Conservation (phyloP, 1,140 invertebrate species). For the Melitaea cinxia region DNA sequence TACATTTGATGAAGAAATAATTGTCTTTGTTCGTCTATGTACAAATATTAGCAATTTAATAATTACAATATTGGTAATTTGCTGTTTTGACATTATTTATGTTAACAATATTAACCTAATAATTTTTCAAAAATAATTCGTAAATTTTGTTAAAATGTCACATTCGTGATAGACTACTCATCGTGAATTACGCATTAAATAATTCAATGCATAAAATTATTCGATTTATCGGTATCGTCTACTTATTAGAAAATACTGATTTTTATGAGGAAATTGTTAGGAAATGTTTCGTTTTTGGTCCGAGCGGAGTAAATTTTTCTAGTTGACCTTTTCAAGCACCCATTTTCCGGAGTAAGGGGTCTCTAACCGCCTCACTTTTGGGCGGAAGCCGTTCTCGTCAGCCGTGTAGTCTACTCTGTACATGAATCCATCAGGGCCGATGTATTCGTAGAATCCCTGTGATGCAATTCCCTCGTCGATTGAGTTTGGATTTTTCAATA, state of each 20-base stretch:
- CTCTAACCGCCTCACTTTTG: slow-evolving; percentile 79
- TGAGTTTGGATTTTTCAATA: slow-evolving; percentile 77
- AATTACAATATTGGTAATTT: neutral
- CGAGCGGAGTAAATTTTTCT: slow-evolving; percentile 39
- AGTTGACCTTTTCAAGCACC: slow-evolving; percentile 72
- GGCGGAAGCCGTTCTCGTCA: slow-evolving; percentile 86
- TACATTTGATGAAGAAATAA: slow-evolving; percentile 41
- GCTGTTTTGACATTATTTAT: neutral
- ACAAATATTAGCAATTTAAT: slow-evolving; percentile 20
- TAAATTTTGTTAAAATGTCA: slow-evolving; percentile 48
- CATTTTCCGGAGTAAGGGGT: slow-evolving; percentile 77
- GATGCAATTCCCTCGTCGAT: slow-evolving; percentile 85
- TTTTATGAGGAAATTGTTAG: slow-evolving; percentile 53
- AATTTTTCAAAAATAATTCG: slow-evolving; percentile 27
- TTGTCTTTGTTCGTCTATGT: slow-evolving; percentile 42
- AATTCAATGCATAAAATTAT: slow-evolving; percentile 34
- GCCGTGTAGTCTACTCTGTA: slow-evolving; percentile 85
- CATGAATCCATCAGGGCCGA: slow-evolving; percentile 83
- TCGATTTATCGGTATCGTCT: slow-evolving; percentile 44
- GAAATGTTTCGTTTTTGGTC: slow-evolving; percentile 37
- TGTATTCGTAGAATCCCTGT: slow-evolving; percentile 84
- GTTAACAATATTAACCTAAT: slow-evolving; percentile 3
- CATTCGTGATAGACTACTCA: slow-evolving; percentile 43
- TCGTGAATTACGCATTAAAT: slow-evolving; percentile 44
- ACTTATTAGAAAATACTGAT: slow-evolving; percentile 75